Evolutionary conservation across 2,888 invertebrate genomes (phyloP).

Genomic region (Microdon myrmicae): DNA sequence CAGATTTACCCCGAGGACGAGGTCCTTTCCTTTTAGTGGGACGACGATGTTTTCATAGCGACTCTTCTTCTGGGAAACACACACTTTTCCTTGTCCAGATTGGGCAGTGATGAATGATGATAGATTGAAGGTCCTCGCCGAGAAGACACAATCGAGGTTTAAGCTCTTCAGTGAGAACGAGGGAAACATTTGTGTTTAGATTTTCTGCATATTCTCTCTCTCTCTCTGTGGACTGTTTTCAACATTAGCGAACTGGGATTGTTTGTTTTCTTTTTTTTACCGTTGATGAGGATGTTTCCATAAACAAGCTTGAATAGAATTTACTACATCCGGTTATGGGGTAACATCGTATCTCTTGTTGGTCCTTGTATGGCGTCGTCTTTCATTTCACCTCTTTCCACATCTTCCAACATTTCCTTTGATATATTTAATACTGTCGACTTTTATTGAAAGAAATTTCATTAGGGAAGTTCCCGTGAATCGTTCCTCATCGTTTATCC

Average conservation of each 20-base stretch:
- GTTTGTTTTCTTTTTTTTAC: slow-evolving; percentile 2
- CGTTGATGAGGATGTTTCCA: slow-evolving; percentile 1
- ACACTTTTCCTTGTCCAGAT: slow-evolving; percentile 8
- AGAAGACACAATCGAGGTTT: slow-evolving; percentile 28
- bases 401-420: slow-evolving; percentile 15
- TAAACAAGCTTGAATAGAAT: slow-evolving; percentile 35
- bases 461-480: slow-evolving; percentile 31
- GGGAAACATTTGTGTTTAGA: slow-evolving; percentile 17
- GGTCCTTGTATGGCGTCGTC: background rate
- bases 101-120: slow-evolving; percentile 48
- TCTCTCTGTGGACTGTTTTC: too few relatives aligned
- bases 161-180: slow-evolving; percentile 1
- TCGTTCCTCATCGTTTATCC: slow-evolving; percentile 8
- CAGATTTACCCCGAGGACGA: background rate
- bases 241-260: too few relatives aligned
- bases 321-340: slow-evolving; percentile 15
- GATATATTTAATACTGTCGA: slow-evolving; percentile 24
- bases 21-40: slow-evolving; percentile 8
- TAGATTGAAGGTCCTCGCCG: slow-evolving; percentile 28
- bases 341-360: background rate
- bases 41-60: background rate
- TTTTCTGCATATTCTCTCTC: slow-evolving; percentile 4
- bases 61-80: too few relatives aligned
- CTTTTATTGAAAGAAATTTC: slow-evolving; percentile 34
- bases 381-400: background rate